A percentile compares a stretch with the other conserved stretches of the same genome.
Evolutionary conservation across 1,140 invertebrate species (phyloP).

Genomic region (Trypoxylus dichotomus): DNA sequence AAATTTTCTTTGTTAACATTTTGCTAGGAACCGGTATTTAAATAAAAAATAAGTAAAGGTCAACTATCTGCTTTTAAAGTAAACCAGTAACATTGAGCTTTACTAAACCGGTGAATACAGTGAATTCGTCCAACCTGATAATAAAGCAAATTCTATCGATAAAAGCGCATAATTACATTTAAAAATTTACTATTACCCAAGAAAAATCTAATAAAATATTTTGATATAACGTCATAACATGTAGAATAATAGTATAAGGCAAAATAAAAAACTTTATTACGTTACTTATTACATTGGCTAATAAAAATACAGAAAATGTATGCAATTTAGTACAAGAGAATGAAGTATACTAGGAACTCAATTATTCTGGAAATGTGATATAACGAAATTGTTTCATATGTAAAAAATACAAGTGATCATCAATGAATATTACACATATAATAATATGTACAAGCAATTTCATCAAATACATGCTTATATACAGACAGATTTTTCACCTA

Average conservation of each 20-base stretch:
- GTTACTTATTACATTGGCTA: slow-evolving; percentile 26
- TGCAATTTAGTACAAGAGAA: slow-evolving; percentile 26
- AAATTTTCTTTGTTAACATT: too few relatives aligned
- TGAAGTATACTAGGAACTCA: slow-evolving; percentile 28
- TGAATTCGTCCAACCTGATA: too few relatives aligned
- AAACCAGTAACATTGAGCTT: too few relatives aligned
- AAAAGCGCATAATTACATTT: too few relatives aligned
- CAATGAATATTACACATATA: slow-evolving; percentile 24
- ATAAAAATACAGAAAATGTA: slow-evolving; percentile 29
- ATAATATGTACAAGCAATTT: slow-evolving; percentile 26
- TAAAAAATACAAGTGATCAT: slow-evolving; percentile 30
- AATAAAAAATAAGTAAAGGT: too few relatives aligned
- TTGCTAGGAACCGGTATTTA: too few relatives aligned
- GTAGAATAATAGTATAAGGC: slow-evolving; percentile 12
- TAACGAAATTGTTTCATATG: slow-evolving; percentile 6
- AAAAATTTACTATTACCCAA: too few relatives aligned
- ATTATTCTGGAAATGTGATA: slow-evolving; percentile 27
- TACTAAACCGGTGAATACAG: too few relatives aligned
- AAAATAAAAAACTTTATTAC: slow-evolving; percentile 30
- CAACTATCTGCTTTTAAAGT: too few relatives aligned
- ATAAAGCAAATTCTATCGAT: too few relatives aligned
- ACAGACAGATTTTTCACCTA: slow-evolving; percentile 9
- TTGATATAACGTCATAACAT: too few relatives aligned
- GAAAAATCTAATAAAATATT: too few relatives aligned
- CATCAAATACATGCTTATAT: slow-evolving; percentile 21